A percentile compares a stretch with the other conserved stretches of the same genome.
These are phyloP conservation scores for Corythornis madagascariensis DNA, from an alignment of 2,113 vertebrate genomes.

Conservation along the genomic window DNA sequence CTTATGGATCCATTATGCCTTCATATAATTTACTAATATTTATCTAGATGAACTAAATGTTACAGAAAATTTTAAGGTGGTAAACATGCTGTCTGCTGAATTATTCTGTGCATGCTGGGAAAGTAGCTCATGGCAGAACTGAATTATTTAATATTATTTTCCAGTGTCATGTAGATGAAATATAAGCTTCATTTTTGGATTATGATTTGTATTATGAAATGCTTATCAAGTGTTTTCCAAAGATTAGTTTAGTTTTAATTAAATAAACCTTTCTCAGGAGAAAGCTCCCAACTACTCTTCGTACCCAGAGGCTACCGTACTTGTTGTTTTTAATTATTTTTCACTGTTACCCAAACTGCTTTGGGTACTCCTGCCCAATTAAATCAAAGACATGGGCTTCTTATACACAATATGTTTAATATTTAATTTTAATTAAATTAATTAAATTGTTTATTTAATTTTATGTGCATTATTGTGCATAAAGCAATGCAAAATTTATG, in stretches of 20 bases:
- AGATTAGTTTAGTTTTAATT: conserved; percentile 90
- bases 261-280: conserved; percentile 87
- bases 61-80: conserved; percentile 62
- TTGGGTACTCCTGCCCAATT: conserved; percentile 84
- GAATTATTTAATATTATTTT: conserved; percentile 79
- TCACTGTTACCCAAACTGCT: conserved; percentile 85
- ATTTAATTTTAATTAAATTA: conserved; percentile 90
- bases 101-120: conserved; percentile 35
- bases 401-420: conserved; percentile 85
- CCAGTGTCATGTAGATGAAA: conserved; percentile 52
- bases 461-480: conserved; percentile 82
- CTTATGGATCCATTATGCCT: conserved; percentile 12
- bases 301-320: conserved; percentile 82
- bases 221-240: conserved; percentile 85
- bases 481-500: conserved; percentile 83
- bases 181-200: conserved; percentile 75
- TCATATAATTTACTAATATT: conserved; percentile 56
- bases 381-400: conserved; percentile 81
- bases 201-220: conserved; percentile 88
- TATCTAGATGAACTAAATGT: conserved; percentile 54
- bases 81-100: conserved; percentile 63
- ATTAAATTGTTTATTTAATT: conserved; percentile 95
- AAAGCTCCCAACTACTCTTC: conserved; percentile 75
- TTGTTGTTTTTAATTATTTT: conserved; percentile 91
- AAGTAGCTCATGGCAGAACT: conserved; percentile 68